Percentiles rank a stretch among this genome's conserved stretches.
These are phyloP conservation scores for Axea sp. DNA, from an alignment of 2,888 invertebrate genomes.

Conservation along the genomic window DNA sequence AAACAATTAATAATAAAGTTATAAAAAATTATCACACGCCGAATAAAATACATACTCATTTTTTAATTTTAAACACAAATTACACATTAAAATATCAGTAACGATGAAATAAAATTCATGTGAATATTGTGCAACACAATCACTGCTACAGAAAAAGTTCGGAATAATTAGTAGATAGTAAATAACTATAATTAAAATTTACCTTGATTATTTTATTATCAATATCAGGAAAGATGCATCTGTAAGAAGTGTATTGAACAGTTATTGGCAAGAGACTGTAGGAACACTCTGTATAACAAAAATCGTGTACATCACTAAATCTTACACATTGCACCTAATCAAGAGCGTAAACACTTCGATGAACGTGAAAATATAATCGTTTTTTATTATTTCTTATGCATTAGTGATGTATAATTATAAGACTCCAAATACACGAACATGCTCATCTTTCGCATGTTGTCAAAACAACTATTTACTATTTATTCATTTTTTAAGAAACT, in stretches of 20 bases:
- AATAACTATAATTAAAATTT: conserved; percentile 33
- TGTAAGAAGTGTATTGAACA: conserved; percentile 62
- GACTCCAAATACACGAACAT: not conserved
- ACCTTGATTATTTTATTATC: conserved; percentile 64
- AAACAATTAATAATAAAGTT: too few species aligned
- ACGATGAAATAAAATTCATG: too few species aligned
- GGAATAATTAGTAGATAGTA: not conserved
- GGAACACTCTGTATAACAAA: conserved; percentile 21
- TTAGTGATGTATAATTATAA: not conserved
- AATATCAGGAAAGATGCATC: too few species aligned
- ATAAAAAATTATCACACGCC: too few species aligned
- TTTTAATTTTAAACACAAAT: too few species aligned
- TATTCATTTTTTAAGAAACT: conserved; percentile 1
- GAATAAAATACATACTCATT: too few species aligned
- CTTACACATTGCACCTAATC: conserved; percentile 39
- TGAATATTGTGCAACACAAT: not conserved
- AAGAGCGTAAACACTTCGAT: conserved; percentile 23
- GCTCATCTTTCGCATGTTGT: not conserved
- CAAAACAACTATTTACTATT: conserved; percentile 9
- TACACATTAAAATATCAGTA: too few species aligned
- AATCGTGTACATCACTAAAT: conserved; percentile 18
- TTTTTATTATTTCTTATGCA: not conserved
- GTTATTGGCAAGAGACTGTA: conserved; percentile 22
- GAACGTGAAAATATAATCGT: not conserved
- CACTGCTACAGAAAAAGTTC: not conserved